Percentiles rank a stretch among this genome's conserved stretches.
These are phyloP conservation scores for Dryocosmus kuriphilus DNA, from an alignment of 2,888 invertebrate genomes.

Conservation along the genomic window DNA sequence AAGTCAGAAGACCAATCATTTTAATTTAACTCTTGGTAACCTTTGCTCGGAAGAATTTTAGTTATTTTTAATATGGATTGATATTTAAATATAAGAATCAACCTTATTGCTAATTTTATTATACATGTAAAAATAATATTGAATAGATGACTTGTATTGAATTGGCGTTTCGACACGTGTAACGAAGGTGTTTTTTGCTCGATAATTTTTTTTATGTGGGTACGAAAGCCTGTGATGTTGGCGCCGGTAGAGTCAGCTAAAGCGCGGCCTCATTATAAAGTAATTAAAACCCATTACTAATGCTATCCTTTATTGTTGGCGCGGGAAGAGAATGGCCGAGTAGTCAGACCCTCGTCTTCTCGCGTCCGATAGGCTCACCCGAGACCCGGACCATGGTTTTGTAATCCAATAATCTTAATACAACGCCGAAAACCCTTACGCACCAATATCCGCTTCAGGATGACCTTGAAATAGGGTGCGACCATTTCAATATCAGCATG, in stretches of 20 bases:
- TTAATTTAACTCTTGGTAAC: neutral
- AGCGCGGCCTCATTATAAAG: conserved; percentile 74
- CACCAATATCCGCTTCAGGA: conserved; percentile 73
- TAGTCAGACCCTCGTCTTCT: conserved; percentile 75
- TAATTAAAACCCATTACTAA: conserved; percentile 78
- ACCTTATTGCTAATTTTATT: neutral
- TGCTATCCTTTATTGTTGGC: conserved; percentile 73
- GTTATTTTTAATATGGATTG: neutral
- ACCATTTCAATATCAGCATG: conserved; percentile 44
- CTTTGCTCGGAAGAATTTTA: no score
- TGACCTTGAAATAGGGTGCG: conserved; percentile 60
- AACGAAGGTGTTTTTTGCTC: conserved; percentile 28
- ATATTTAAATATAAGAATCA: neutral
- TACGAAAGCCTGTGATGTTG: conserved; percentile 46
- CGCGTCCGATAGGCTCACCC: conserved; percentile 56
- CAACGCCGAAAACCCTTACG: conserved; percentile 60
- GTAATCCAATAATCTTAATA: conserved; percentile 69
- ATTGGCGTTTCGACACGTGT: neutral
- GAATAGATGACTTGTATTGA: neutral
- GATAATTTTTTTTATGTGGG: conserved; percentile 7
- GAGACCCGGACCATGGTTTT: conserved; percentile 61
- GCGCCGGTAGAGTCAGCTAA: conserved; percentile 67
- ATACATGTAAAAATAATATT: neutral
- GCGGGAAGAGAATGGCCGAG: conserved; percentile 62
- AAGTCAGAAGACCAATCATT: neutral